These are phyloP conservation scores for Alosa alosa DNA, from an alignment of 2,113 vertebrate genomes.

Conservation along the genomic window DNA sequence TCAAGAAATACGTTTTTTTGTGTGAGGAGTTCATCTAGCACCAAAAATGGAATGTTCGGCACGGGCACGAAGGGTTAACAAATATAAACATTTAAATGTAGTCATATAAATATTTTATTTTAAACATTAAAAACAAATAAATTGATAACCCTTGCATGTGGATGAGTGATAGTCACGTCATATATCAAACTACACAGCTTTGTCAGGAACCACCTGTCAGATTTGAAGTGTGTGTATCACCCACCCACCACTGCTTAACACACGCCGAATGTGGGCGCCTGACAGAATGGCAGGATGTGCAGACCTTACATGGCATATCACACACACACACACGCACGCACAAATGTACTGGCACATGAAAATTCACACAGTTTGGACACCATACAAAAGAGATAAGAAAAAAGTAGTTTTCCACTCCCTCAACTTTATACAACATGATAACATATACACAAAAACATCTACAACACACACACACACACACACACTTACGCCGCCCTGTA, in stretches of 20 bases:
- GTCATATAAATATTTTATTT: too few species aligned
- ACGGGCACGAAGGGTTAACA: too few species aligned
- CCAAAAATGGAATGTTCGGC: too few species aligned
- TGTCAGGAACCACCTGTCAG: not conserved
- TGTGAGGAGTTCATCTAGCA: too few species aligned
- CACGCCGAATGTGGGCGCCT: not conserved
- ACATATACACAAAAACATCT: not conserved
- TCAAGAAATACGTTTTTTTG: too few species aligned
- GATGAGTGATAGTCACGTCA: not conserved
- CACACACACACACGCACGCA: constrained; percentile 8
- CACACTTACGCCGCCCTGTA: constrained; percentile 83
- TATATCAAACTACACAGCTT: constrained; percentile 11
- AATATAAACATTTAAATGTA: too few species aligned
- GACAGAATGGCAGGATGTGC: not conserved
- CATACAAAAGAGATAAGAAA: not conserved
- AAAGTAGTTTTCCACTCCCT: not conserved
- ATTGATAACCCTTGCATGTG: not conserved
- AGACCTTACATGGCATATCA: not conserved
- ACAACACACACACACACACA: constrained; percentile 29
- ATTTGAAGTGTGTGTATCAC: too few species aligned
- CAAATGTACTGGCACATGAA: constrained; percentile 6
- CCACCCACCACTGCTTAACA: not conserved
- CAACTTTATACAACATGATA: not conserved
- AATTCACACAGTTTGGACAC: not conserved
- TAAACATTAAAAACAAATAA: too few species aligned